Evolutionary conservation across 2,797 vertebrate genomes (phyloP), one percentile per base, ranked within the genome.

Genomic region (Austrolebias charrua): DNA sequence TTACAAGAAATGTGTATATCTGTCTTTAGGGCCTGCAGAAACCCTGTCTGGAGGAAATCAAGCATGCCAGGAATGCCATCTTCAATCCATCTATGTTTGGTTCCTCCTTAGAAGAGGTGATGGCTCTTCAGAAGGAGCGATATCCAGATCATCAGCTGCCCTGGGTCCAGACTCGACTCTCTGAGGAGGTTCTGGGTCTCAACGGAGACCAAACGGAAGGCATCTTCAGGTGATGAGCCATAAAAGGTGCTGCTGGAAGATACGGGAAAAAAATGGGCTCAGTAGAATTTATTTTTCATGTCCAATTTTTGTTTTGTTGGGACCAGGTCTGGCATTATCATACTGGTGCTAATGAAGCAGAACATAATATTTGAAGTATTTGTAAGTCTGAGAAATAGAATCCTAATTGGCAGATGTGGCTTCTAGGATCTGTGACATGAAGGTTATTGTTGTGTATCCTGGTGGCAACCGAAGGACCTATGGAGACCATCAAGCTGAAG

Each of bases 11-110:
- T 8, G 6, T 58, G 16, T 64, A 3, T 50, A 19, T 63, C n/a
- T 75, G 8, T 79, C 3, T 65, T 11, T 83, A 99, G 97, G 97
- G 97, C 53, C 79, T 98, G 74, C 95, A 96, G 90, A 99, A 98
- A 66, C 97, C 97, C 0, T 96, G 93, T 55, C 76, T 95, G 0
- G 97, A 99, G 67, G 97, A 99, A 86, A 95, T 99, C 62, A 89
- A 90, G 5, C 95, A 98, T 0, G 97, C 97, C 76, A 94, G 93
- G 80, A 97, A 95, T 0, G 96, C 96, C 0, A 95, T 99, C 81
- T 98, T 99, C 92, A 96, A 93, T 76, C 96, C 94, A 0, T 99
- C 97, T 79, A 97, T 99, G 96, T 99, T 99, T 0, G 95, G 95
- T 72, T 98, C 96, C 14, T 96, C 95, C 0, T 84, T 99, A 83